Evolutionary conservation across 2,797 vertebrate species (phyloP), one percentile per base, ranked within the genome.

Genomic region (Triplophysa bombifrons): DNA sequence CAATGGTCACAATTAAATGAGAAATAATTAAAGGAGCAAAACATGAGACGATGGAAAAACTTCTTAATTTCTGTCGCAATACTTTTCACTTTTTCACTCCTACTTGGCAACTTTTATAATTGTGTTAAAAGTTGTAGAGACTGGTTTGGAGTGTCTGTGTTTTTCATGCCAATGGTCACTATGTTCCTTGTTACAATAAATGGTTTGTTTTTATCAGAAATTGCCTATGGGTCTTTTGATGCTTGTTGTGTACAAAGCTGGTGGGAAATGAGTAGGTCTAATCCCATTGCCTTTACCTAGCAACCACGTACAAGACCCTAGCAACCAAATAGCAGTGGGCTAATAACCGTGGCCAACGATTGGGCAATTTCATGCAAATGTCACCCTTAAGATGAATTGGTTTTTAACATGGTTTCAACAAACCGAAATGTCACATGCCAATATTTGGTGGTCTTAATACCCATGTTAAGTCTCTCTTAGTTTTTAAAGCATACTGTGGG

Each of bases 21-120:
- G 64, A 60, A 80, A 83, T 78, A 71, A 71, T 78, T 77, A 83
- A 83, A 68, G 72, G 81, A 81, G 76, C 16, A 88, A 91, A 91
- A 85, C 87, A 85, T 56, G 38, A 46, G 30, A 11, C 27, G 7
- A 9, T 51, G 44, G 46, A 61, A 20, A 72, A 27, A 27, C 85
- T 90, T 90, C 89, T 85, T 85, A 85, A 61, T 61, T 60, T 41
- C 84, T 77, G 74, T 81, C 83, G 84, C 85, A 55, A 82, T 72
- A 34, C 0, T 74, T 74, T 58, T 20, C 44, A 17, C 10, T 16
- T 17, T 60, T 61, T 60, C 6, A 41, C 19, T 75, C 22, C 34
- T 22, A 56, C 25, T 67, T 58, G 66, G 22, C 20, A 22, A 56
- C 25, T 67, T 68, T 12, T n/a, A 22, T 27, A 63, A 19, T 25